Base-by-base conservation (phyloP, 2,888 invertebrate genomes). In the Cataglyphis cursor region DNA sequence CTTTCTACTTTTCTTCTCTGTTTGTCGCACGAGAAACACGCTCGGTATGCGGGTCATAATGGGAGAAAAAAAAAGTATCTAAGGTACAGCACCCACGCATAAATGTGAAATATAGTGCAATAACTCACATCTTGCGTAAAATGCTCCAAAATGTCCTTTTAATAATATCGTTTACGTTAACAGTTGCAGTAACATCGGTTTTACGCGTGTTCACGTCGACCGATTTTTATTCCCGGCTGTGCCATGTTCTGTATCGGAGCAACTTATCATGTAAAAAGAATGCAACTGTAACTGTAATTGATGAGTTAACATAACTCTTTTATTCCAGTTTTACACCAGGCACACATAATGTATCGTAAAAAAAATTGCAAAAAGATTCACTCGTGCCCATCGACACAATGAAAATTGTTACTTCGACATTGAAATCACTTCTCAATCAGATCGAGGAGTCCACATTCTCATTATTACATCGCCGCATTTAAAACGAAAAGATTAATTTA, bases 101-200 rank as follows among this genome's bases (percentile, higher is more conserved):
- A 80, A 51, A 72, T 31, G 38, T 72, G 44, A 80, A 61, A 59
- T 70, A 80, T 72, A 59, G 44, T 44, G 72, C 59, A 35, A 59
- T 59, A 80, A 59, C 35, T 80, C 78, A 70, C 72, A 70, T 12
- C 72, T 61, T 48, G 59, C 70, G 70, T 59, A 70, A 78, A 78
- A 59, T 44, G 59, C 24, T 64, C 35, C 44, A 44, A 72, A 80
- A 80, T 24, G 59, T 70, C 24, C 59, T 72, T 70, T 80, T 80
- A 80, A 80, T 70, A 72, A 48, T 80, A 80, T 70, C 59, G 35
- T 80, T 72, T 59, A 35, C 70, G 59, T 59, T 72, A 72, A 72
- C 59, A n/a, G 59, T 80, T 1, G 59, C 44, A 38, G 72, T 35
- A 61, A 44, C 78, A 35, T 44, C 31, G 12, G 44, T 70, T 72